phyloP scores from a whole-genome alignment of 2,888 invertebrate species.

The Acronicta psi region DNA sequence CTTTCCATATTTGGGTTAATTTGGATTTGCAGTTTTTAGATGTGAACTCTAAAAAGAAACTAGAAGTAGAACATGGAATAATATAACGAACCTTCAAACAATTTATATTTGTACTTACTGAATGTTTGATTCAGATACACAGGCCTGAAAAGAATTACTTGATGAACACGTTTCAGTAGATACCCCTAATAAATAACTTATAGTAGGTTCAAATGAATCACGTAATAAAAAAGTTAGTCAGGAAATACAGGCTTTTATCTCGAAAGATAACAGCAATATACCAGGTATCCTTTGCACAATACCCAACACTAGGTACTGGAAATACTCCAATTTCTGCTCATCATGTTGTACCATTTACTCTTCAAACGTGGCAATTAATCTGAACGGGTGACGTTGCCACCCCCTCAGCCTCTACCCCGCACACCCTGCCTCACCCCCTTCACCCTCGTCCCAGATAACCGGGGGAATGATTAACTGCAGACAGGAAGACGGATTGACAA shows the following conservation, averaged over 20 bases:
- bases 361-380: slow-evolving; percentile 87
- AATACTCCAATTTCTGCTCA: slow-evolving; percentile 73
- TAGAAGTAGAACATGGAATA: not conserved
- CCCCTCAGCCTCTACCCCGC: slow-evolving; percentile 49
- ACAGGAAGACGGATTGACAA: slow-evolving; percentile 88
- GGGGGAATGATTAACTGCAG: slow-evolving; percentile 86
- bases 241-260: too few species aligned
- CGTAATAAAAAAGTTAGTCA: too few species aligned
- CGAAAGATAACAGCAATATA: slow-evolving; percentile 11
- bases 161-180: too few species aligned
- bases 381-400: slow-evolving; percentile 80
- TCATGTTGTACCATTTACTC: slow-evolving; percentile 73
- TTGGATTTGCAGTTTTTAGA: not conserved
- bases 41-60: not conserved
- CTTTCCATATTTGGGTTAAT: slow-evolving; percentile 15
- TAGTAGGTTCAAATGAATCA: too few species aligned
- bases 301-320: slow-evolving; percentile 50
- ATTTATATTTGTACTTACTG: too few species aligned
- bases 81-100: too few species aligned
- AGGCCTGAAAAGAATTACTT: too few species aligned
- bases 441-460: slow-evolving; percentile 73
- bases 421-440: slow-evolving; percentile 52
- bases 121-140: too few species aligned
- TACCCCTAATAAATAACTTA: too few species aligned
- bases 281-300: slow-evolving; percentile 33